Conservation (phyloP, 2,888 invertebrate species). For the Drosophila borborema region DNA sequence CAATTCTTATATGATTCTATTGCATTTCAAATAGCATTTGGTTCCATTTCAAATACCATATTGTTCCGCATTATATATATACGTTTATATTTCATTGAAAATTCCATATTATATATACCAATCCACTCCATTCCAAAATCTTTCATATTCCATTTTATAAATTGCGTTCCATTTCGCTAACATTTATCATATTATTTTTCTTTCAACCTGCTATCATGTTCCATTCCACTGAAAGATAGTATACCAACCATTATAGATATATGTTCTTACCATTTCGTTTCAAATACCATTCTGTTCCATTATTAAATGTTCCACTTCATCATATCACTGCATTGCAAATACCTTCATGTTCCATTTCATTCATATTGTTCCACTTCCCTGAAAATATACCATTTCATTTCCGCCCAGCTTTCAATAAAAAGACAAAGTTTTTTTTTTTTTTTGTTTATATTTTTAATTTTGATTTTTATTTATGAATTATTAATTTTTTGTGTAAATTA, state of each 20-base stretch:
- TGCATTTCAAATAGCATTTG: neutral
- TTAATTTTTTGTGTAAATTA: slow-evolving; percentile 52
- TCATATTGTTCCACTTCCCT: neutral
- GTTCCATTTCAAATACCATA: neutral
- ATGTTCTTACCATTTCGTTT: too few species aligned
- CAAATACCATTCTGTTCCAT: too few species aligned
- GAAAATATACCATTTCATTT: neutral
- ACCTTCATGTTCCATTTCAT: neutral
- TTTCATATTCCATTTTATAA: too few species aligned
- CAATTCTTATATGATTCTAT: neutral
- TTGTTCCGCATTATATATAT: neutral
- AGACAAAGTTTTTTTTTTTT: neutral
- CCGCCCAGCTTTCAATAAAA: neutral
- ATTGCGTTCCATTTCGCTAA: too few species aligned
- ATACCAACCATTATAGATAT: too few species aligned
- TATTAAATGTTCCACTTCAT: too few species aligned
- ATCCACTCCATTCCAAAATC: too few species aligned
- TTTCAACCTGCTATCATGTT: too few species aligned
- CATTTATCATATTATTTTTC: too few species aligned
- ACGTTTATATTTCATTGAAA: neutral
- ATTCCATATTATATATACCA: too few species aligned
- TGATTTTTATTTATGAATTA: slow-evolving; percentile 8
- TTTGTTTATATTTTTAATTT: neutral
- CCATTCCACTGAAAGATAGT: too few species aligned
- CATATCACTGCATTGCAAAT: neutral